These are phyloP conservation scores for Heterodera schachtii DNA, from an alignment of 1,140 invertebrate species.

Conservation along the genomic window DNA sequence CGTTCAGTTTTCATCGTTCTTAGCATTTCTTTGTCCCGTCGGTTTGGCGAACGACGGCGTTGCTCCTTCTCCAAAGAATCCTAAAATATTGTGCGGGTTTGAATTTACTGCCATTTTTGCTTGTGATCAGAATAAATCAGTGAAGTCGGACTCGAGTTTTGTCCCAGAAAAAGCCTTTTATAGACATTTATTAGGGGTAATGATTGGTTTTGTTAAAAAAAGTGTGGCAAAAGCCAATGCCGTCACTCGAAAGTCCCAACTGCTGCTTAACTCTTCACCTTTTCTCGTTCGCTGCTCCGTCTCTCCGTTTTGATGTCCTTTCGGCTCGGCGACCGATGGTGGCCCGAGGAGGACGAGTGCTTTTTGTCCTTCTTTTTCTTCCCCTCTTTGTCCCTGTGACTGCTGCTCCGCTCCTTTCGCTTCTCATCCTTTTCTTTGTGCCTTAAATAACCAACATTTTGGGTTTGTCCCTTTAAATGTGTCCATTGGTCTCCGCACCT, in stretches of 20 bases:
- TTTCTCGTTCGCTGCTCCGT: constrained; percentile 27
- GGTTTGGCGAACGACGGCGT: constrained; percentile 18
- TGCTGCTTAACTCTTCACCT: background rate
- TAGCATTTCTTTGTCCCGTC: constrained; percentile 17
- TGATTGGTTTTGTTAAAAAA: too few species aligned
- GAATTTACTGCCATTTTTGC: too few species aligned
- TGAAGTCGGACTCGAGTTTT: too few species aligned
- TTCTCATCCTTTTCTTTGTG: constrained; percentile 24
- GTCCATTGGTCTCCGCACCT: constrained; percentile 2
- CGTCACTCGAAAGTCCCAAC: background rate
- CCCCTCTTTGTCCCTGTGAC: constrained; percentile 17
- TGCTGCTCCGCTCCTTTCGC: constrained; percentile 15
- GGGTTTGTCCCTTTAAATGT: background rate
- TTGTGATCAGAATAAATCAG: too few species aligned
- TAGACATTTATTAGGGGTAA: too few species aligned
- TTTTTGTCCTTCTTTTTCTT: constrained; percentile 26
- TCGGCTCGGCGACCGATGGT: constrained; percentile 19
- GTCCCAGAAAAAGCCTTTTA: too few species aligned
- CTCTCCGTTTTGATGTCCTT: constrained; percentile 29
- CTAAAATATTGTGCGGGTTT: background rate
- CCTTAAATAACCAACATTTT: constrained; percentile 11
- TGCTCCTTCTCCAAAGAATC: constrained; percentile 15
- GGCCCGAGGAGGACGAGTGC: constrained; percentile 10
- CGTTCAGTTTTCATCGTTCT: constrained; percentile 19
- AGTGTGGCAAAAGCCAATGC: too few species aligned